Conservation (phyloP, 2,797 vertebrate species). For the Oryzias dopingdopingensis region DNA sequence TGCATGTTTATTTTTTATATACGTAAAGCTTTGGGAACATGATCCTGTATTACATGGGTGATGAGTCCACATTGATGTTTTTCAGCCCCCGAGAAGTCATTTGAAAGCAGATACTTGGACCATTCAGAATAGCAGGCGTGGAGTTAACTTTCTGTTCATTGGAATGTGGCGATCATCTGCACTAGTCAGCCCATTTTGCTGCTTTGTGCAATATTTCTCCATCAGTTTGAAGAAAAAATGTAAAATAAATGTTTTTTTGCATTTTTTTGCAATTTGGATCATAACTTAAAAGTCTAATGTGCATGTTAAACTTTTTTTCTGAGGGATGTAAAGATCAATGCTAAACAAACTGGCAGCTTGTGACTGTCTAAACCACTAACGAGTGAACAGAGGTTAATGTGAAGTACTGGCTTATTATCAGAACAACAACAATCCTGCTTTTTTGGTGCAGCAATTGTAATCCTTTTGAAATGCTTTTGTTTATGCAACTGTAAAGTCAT, state of each 20-base stretch:
- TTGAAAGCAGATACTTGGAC: conserved; percentile 27
- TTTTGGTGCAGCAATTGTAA: conserved; percentile 30
- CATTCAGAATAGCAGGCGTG: conserved; percentile 18
- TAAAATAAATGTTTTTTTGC: background rate
- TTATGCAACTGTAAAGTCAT: too few relatives aligned
- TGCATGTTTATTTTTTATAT: conserved; percentile 36
- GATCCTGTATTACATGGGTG: conserved; percentile 48
- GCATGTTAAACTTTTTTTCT: too few relatives aligned
- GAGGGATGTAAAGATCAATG: background rate
- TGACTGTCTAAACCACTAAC: conserved; percentile 1
- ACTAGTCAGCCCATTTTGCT: conserved; percentile 15
- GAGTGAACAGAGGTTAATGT: conserved; percentile 28
- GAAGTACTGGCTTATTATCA: conserved; percentile 25
- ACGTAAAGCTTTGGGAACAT: conserved; percentile 20
- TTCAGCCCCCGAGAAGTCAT: conserved; percentile 20
- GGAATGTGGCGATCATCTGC: conserved; percentile 11
- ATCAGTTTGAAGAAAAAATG: background rate
- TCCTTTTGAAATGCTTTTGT: conserved; percentile 37
- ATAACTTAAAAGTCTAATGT: background rate
- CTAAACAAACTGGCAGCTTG: conserved; percentile 9
- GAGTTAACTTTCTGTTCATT: conserved; percentile 13
- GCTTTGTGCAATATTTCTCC: conserved; percentile 17
- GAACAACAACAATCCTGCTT: conserved; percentile 29
- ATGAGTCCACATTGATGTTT: conserved; percentile 34
- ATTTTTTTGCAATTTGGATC: conserved; percentile 3